Evolutionary conservation across 2,113 vertebrate species (phyloP).

Genomic region (Solenodon paradoxus): DNA sequence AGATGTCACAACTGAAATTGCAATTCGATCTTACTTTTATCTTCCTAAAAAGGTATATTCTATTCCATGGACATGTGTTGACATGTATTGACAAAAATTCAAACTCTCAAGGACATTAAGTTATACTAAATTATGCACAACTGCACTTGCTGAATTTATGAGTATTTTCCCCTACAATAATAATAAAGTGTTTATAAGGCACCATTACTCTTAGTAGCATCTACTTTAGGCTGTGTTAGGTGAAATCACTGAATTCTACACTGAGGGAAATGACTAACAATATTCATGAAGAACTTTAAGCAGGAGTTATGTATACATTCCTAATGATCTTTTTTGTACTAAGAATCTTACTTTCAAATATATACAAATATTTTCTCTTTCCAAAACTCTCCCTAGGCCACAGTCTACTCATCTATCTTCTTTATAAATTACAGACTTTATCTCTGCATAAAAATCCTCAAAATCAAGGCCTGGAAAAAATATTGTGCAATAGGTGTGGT

Average conservation of each 20-base stretch:
- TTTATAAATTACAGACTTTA: background rate
- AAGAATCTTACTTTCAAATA: background rate
- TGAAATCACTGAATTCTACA: background rate
- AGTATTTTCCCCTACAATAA: background rate
- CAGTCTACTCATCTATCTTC: background rate
- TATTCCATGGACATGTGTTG: background rate
- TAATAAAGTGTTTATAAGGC: background rate
- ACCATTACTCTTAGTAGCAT: background rate
- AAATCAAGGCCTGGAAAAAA: background rate
- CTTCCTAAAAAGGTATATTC: background rate
- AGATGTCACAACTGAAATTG: slow-evolving; percentile 17
- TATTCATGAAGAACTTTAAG: background rate
- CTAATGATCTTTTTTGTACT: background rate
- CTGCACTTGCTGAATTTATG: background rate
- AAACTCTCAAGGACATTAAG: background rate
- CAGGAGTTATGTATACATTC: background rate
- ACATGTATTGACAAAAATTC: slow-evolving; percentile 33
- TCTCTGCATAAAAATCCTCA: background rate
- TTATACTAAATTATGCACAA: background rate
- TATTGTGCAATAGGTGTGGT: background rate
- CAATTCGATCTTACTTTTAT: background rate
- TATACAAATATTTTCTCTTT: background rate
- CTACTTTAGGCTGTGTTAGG: background rate
- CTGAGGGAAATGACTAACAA: background rate
- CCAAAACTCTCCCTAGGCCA: background rate